Conservation (phyloP, 2,797 vertebrate genomes). For the Platyrinchus mystaceus region DNA sequence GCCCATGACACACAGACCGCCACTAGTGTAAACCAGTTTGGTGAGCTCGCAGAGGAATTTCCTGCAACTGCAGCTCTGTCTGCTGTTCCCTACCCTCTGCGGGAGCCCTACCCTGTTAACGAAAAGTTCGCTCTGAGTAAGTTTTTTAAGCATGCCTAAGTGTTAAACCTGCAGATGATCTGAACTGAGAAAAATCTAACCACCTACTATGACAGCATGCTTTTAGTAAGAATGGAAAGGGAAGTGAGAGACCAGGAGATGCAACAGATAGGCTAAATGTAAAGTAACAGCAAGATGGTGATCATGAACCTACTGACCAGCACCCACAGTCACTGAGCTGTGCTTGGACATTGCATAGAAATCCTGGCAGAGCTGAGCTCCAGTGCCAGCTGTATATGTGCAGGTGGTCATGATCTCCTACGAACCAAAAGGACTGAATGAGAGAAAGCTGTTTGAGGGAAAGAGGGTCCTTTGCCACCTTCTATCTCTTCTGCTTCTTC, state of each 20-base stretch:
- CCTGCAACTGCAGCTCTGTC: conserved; percentile 14
- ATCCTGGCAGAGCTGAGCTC: neutral
- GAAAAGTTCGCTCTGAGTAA: neutral
- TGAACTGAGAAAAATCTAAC: neutral
- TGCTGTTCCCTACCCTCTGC: neutral
- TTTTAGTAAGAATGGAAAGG: neutral
- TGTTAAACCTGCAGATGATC: neutral
- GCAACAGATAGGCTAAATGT: neutral
- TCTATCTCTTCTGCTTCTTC: neutral
- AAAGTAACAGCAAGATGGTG: neutral
- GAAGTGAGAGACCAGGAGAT: neutral
- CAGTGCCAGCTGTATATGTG: neutral
- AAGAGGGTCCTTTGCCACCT: neutral
- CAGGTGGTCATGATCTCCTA: neutral
- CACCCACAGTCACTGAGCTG: neutral
- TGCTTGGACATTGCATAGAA: neutral
- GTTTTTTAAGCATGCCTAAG: neutral
- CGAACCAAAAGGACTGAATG: neutral
- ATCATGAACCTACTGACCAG: neutral
- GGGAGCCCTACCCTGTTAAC: neutral
- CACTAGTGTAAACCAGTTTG: conserved; percentile 3
- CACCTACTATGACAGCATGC: neutral
- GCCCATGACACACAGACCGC: neutral
- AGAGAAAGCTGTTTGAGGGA: neutral
- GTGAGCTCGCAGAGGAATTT: conserved; percentile 31